phyloP scores from a whole-genome alignment of 2,797 vertebrate species.

The Podarcis lilfordi region DNA sequence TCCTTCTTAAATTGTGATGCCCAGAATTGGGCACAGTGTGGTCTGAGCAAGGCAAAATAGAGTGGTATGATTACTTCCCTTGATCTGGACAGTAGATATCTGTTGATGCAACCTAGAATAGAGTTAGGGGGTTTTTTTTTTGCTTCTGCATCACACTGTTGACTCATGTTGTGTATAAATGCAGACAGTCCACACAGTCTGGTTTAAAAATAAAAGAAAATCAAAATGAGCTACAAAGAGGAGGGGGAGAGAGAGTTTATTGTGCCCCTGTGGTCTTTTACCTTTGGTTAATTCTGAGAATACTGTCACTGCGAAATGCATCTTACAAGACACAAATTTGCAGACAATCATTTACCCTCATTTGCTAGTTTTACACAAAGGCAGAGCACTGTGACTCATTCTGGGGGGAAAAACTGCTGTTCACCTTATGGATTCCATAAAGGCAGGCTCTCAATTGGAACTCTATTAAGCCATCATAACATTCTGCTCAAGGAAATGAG shows the following conservation, averaged over 20 bases:
- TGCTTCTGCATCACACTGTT: no score
- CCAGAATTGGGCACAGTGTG: no score
- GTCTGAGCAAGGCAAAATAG: no score
- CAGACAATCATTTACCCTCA: constrained; percentile 1
- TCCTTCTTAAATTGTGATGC: no score
- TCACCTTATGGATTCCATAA: constrained; percentile 27
- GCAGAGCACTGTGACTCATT: not conserved
- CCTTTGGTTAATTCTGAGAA: not conserved
- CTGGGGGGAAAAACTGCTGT: not conserved
- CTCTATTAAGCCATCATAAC: constrained; percentile 27
- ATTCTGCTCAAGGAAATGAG: constrained; percentile 28
- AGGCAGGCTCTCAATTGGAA: constrained; percentile 12
- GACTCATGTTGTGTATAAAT: no score
- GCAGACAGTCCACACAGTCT: not conserved
- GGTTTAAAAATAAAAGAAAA: not conserved
- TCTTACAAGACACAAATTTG: not conserved
- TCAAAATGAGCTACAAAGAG: not conserved
- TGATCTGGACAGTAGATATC: no score
- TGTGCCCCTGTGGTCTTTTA: not conserved
- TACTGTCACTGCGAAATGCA: not conserved
- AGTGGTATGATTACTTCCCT: no score
- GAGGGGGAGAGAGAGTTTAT: no score
- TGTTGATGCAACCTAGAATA: no score
- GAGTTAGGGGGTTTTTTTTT: no score
- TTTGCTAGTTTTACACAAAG: constrained; percentile 28